These are phyloP conservation scores for Noctua fimbriata DNA, from an alignment of 2,888 invertebrate genomes.

Conservation along the genomic window DNA sequence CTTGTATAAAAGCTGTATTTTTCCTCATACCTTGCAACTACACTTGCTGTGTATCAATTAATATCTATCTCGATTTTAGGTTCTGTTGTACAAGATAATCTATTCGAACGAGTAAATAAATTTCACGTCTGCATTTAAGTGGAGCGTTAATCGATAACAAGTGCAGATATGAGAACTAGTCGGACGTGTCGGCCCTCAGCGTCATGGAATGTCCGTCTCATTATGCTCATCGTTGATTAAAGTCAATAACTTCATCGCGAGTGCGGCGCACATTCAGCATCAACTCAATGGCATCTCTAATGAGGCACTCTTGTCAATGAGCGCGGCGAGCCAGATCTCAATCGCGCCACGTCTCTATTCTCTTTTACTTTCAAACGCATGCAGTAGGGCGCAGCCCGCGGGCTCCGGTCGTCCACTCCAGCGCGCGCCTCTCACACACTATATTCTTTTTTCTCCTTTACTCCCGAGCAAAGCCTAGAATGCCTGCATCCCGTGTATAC, in stretches of 20 bases:
- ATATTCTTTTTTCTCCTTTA: constrained; percentile 82
- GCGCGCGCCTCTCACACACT: constrained; percentile 83
- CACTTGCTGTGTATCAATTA: constrained; percentile 57
- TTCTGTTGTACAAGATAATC: constrained; percentile 48
- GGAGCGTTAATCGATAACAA: constrained; percentile 65
- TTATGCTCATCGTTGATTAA: constrained; percentile 67
- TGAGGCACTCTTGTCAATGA: constrained; percentile 81
- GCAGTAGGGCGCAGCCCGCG: constrained; percentile 60
- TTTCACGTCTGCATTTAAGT: constrained; percentile 49
- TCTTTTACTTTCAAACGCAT: constrained; percentile 78
- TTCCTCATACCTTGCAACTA: constrained; percentile 66
- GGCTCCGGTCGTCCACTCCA: constrained; percentile 76
- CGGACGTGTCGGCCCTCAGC: constrained; percentile 56
- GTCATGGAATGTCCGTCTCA: constrained; percentile 70
- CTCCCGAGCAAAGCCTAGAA: constrained; percentile 81
- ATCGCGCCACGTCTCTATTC: constrained; percentile 73
- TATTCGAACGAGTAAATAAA: constrained; percentile 52
- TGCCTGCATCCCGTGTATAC: constrained; percentile 82
- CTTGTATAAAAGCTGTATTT: constrained; percentile 71
- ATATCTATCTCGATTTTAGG: constrained; percentile 51
- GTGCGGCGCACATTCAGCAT: constrained; percentile 65
- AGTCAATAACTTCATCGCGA: constrained; percentile 73
- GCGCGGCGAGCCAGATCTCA: constrained; percentile 72
- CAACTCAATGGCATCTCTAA: constrained; percentile 76
- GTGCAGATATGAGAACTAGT: constrained; percentile 67